Base-by-base conservation (phyloP, 2,797 vertebrate genomes). In the Varecia variegata region DNA sequence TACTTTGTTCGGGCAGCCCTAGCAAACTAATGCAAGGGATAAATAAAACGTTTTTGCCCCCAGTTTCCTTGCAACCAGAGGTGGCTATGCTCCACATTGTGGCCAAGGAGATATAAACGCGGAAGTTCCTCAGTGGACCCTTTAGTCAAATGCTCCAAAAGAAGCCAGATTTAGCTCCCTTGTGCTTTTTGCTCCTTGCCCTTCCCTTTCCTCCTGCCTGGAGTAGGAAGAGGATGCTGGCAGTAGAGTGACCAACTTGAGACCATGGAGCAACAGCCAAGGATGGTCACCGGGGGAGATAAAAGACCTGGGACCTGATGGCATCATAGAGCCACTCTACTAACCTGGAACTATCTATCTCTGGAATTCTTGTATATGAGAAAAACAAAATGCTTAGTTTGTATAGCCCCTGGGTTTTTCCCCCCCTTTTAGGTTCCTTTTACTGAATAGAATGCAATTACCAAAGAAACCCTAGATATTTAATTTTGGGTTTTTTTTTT, bases 371-470 rank as follows among this genome's bases (percentile, higher is more conserved):
- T 77, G 54, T 11, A 15, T 27, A 27, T 90, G 45, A 95, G 83
- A 54, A 90, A 94, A 95, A 45, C 13, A 87, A 85, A 88, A 76
- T 15, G 12, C 8, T 77, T 86, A n/a, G 40, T 52, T 93, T 84
- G 23, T 84, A 88, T 58, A 77, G 70, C 32, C 32, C 68, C 13
- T 30, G 52, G 12, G 50, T 50, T 13, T 11, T 25, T 12, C 43
- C 38, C 20, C 21, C 2, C 14, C 17, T 17, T 52, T 23, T 23
- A n/a, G 23, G 2, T 88, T 83, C 96, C 38, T 96, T 67, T 79
- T 82, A 54, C 82, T 67, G 38, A 86, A 52, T 79, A 82, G 18
- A 94, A 92, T 47, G 27, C 3, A 93, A 73, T 91, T 88, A 38
- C 50, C 86, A 82, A 95, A 67, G 27, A 87, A 71, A 71, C 2